These are phyloP conservation scores for Ariolimax columbianus DNA, from an alignment of 2,888 invertebrate genomes.

Conservation along the genomic window DNA sequence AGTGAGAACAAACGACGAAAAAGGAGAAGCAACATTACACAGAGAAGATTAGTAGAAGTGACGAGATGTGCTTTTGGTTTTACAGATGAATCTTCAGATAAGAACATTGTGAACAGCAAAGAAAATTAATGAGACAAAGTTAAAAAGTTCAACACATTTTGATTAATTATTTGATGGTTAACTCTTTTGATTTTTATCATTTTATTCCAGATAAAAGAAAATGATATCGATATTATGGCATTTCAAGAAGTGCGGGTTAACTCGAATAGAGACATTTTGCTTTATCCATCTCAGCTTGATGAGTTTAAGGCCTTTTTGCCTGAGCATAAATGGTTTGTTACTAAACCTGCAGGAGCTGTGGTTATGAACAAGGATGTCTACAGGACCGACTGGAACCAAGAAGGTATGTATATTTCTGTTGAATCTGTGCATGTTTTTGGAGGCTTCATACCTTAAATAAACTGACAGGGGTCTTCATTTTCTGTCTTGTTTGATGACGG, in stretches of 20 bases:
- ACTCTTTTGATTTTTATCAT: background rate
- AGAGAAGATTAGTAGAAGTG: too few relatives aligned
- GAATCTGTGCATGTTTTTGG: background rate
- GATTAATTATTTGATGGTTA: too few relatives aligned
- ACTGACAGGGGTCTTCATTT: too few relatives aligned
- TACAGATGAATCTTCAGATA: too few relatives aligned
- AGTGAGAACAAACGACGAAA: too few relatives aligned
- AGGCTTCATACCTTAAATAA: background rate
- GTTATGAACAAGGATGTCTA: slow-evolving; percentile 55
- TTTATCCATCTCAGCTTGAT: slow-evolving; percentile 60
- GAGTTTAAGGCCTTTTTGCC: slow-evolving; percentile 64
- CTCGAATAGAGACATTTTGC: slow-evolving; percentile 2
- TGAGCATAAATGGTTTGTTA: slow-evolving; percentile 63
- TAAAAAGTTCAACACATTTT: too few relatives aligned
- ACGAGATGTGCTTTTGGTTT: too few relatives aligned
- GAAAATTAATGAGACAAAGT: too few relatives aligned
- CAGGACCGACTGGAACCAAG: slow-evolving; percentile 60
- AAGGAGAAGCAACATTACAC: too few relatives aligned
- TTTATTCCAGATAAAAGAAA: slow-evolving; percentile 61
- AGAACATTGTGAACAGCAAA: too few relatives aligned
- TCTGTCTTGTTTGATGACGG: too few relatives aligned
- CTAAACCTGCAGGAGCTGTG: slow-evolving; percentile 61
- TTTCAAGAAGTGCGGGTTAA: slow-evolving; percentile 71
- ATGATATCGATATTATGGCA: slow-evolving; percentile 64
- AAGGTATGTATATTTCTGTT: slow-evolving; percentile 62